A percentile compares a stretch with the other conserved stretches of the same genome.
Evolutionary conservation across 1,140 invertebrate species (phyloP).

Genomic region (Alviniconcha marisindica): DNA sequence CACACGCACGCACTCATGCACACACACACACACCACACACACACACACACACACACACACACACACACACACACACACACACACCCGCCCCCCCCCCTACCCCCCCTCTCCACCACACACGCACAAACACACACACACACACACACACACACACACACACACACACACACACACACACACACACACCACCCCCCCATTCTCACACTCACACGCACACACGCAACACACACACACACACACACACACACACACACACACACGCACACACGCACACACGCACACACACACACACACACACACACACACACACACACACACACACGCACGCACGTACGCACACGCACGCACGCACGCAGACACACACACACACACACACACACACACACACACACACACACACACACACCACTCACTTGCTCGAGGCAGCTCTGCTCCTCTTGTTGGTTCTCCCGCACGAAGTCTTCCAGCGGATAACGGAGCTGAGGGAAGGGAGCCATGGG

Average conservation of each 20-base stretch:
- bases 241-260: neutral
- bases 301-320: neutral
- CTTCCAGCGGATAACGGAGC: constrained; percentile 95
- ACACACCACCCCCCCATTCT: too few relatives aligned
- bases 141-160: neutral
- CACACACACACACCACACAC: neutral
- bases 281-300: neutral
- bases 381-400: too few relatives aligned
- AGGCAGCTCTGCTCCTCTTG: constrained; percentile 88
- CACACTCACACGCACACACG: neutral
- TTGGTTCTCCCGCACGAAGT: constrained; percentile 87
- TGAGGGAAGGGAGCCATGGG: constrained; percentile 93
- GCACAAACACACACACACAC: too few relatives aligned
- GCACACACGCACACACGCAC: neutral
- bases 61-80: neutral
- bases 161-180: neutral
- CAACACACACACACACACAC: too few relatives aligned
- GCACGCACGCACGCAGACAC: neutral
- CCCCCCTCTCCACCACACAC: too few relatives aligned
- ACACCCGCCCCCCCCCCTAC: neutral
- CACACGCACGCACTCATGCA: neutral
- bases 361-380: neutral
- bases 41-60: neutral
- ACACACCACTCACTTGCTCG: constrained; percentile 77
- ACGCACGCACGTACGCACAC: neutral